Evolutionary conservation across 30 jellyfish, hydroid and myxozoan species (phyloP), one percentile per base, ranked within the genome.

Genomic region (Cassiopea andromeda): DNA sequence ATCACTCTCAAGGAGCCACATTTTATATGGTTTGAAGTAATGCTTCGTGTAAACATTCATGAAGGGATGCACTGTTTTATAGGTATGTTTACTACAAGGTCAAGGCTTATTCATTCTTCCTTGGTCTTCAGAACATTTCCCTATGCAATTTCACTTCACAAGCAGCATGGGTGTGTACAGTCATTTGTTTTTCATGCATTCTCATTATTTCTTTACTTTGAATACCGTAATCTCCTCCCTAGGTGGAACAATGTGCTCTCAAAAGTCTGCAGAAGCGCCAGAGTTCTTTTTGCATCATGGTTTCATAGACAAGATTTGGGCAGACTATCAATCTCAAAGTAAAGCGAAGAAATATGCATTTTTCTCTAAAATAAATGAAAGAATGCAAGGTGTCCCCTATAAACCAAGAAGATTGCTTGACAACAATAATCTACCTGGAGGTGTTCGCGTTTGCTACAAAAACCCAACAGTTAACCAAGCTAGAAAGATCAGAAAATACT

Each of bases 221-320:
- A 58, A 58, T 58, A 7, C 14, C 14, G 8, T 58, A 7, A 6
- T 6, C 68, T 44, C 46, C 81, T 61, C 73, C 59, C 15, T 14
- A 85, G 93, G 58, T 74, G 96, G 96, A 2, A 72, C 84, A 13
- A 89, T 89, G 96, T 79, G 91, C 54, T 43, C 88, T 49, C 60
- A 0, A 15, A 57, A 73, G 44, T 64, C 96, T 6, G 96, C 90
- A 1, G 69, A 80, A 18, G 89, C 96, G 43, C 96, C 96, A 54
- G 96, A 79, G 74, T 89, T 89, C 74, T 89, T 89, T 48, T 13
- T 89, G 75, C 96, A 89, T 58, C 96, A 89, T 80, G 96, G 91
- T 16, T 89, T 69, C 82, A 75, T 89, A 46, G 96, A 89, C 84
- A 72, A 89, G 45, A 80, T 89, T 12, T 89, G 96, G 96, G 6